Base-by-base conservation (phyloP, 2,888 invertebrate genomes). In the Ormyrus pomaceus region DNA sequence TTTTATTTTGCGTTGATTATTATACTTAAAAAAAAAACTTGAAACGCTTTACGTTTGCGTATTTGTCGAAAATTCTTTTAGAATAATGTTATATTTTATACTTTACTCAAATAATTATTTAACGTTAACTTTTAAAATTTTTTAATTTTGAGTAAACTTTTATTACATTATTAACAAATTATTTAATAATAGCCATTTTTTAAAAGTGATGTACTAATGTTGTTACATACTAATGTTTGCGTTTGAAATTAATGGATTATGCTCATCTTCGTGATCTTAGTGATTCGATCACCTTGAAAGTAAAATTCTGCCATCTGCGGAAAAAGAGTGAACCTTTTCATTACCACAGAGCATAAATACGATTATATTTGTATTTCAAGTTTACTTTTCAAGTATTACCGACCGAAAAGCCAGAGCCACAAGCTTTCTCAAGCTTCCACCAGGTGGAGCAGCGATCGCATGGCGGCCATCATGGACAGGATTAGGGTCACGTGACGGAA, bases 381-480 rank as follows among this genome's bases (percentile, higher is more conserved):
- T 50, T 45, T 5, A 45, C 6, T 45, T 3, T 55, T 53, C 7
- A 55, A 19, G 11, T 7, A 64, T 81, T 81, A 81, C 59, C 80
- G 70, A n/a, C 73, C 0, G 77, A 51, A 11, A 61, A 11, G 53
- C 19, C 9, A 7, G 34, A 65, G 6, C 8, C 9, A 6, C 10
- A 50, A 68, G 10, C 9, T 51, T 46, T 8, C n/a, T 34, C 7
- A 10, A 11, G 34, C 46, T 74, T 74, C 19, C 71, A 55, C 1
- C 0, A 79, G 82, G 61, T 79, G 79, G 82, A n/a, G 75, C 51
- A 6, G 2, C 56, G 10, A 51, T 53, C 51, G 53, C 5, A 3
- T 4, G 6, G 58, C 88, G 86, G 88, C 88, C 88, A 88, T 88
- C 88, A 87, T 88, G 89, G 86, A 88, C 88, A 86, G 86, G 84